phyloP scores from a whole-genome alignment of 2,888 invertebrate genomes.

The Nineta flava region DNA sequence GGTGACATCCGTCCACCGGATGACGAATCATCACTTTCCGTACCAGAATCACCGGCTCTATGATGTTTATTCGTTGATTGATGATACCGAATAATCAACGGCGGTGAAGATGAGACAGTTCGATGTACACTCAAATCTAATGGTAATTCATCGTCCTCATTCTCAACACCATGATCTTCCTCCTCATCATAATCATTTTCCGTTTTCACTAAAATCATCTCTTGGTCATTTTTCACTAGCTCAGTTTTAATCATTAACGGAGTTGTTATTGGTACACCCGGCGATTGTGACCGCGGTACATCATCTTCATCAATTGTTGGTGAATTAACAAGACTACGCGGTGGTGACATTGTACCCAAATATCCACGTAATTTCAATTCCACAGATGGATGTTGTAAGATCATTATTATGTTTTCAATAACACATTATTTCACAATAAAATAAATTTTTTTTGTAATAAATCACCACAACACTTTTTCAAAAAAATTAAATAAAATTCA shows the following conservation, averaged over 20 bases:
- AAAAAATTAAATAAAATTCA: too few species aligned
- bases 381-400: background rate
- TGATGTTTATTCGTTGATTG: conserved; percentile 18
- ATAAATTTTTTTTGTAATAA: too few species aligned
- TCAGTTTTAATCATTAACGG: background rate
- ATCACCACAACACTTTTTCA: too few species aligned
- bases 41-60: conserved; percentile 48
- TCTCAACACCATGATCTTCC: conserved; percentile 29
- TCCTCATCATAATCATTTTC: conserved; percentile 30
- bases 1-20: conserved; percentile 44
- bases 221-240: background rate
- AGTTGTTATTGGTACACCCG: conserved; percentile 28
- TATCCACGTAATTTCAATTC: background rate
- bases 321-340: background rate
- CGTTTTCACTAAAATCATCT: background rate
- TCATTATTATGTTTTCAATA: conserved; percentile 3
- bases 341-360: conserved; percentile 2
- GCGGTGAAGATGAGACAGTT: conserved; percentile 12
- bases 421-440: too few species aligned
- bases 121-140: conserved; percentile 57
- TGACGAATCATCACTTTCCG: conserved; percentile 62
- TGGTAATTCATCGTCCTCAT: conserved; percentile 40
- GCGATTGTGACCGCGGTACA: background rate
- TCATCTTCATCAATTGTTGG: background rate
- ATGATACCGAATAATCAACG: conserved; percentile 25